Evolutionary conservation across 2,113 vertebrate genomes (phyloP).

Genomic region (Halcyon malimbica): DNA sequence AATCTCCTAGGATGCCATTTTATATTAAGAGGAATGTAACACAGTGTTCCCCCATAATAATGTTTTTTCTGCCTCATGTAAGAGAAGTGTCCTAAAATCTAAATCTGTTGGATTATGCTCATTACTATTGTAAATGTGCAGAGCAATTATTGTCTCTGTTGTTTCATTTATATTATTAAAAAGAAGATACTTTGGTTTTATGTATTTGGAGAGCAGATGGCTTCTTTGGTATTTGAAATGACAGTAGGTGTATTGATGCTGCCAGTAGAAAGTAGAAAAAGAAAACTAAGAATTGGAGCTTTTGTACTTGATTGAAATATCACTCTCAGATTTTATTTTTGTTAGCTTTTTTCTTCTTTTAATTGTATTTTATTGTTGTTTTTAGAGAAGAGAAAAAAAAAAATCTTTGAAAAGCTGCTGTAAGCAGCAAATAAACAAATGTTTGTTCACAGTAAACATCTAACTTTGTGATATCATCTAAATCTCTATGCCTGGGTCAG

Average conservation of each 20-base stretch:
- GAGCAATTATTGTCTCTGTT: background rate
- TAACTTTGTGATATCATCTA: background rate
- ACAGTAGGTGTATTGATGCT: background rate
- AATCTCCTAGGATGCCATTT: background rate
- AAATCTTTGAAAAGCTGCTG: background rate
- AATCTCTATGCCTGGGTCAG: background rate
- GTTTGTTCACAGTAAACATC: background rate
- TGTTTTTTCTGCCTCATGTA: background rate
- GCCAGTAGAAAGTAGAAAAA: background rate
- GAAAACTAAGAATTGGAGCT: background rate
- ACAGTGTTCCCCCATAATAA: background rate
- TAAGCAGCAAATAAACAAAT: background rate
- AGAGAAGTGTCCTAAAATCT: background rate
- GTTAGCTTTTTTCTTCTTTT: too few species aligned
- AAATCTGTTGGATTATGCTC: background rate
- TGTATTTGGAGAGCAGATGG: slow-evolving; percentile 36
- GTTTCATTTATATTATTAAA: slow-evolving; percentile 10
- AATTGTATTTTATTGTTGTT: background rate
- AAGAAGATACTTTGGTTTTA: background rate
- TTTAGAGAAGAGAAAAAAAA: background rate
- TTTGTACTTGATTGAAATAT: slow-evolving; percentile 20
- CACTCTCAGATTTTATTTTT: background rate
- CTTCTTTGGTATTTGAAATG: slow-evolving; percentile 45
- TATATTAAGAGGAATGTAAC: background rate
- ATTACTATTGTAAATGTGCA: background rate